These are phyloP conservation scores for Diarsia dahlii DNA, from an alignment of 2,888 invertebrate genomes.

Conservation along the genomic window DNA sequence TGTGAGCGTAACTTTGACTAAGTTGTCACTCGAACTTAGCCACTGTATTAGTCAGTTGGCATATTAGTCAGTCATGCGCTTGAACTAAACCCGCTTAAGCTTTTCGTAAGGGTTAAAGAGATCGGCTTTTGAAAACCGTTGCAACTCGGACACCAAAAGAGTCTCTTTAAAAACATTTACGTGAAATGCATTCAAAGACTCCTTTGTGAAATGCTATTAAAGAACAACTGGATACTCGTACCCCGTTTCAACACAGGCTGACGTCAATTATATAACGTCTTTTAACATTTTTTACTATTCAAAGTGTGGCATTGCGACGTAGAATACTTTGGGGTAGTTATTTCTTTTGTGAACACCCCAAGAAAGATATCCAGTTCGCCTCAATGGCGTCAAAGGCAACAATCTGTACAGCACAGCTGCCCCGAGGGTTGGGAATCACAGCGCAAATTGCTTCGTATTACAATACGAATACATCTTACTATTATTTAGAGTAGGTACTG, in stretches of 20 bases:
- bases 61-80: not conserved
- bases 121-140: not conserved
- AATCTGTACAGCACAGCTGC: conserved; percentile 65
- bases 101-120: not conserved
- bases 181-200: conserved; percentile 45
- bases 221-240: conserved; percentile 49
- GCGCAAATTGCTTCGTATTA: conserved; percentile 50
- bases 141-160: conserved; percentile 2
- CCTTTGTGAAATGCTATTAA: conserved; percentile 49
- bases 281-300: conserved; percentile 56
- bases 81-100: not conserved
- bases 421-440: conserved; percentile 45
- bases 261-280: conserved; percentile 61
- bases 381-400: conserved; percentile 55
- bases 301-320: conserved; percentile 45
- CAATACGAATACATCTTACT: conserved; percentile 41
- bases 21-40: not conserved
- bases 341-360: conserved; percentile 52
- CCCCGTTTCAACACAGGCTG: conserved; percentile 49
- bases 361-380: conserved; percentile 59
- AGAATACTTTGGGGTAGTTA: conserved; percentile 30
- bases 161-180: conserved; percentile 16
- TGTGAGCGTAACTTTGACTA: not conserved
- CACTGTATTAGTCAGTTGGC: conserved; percentile 17
- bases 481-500: conserved; percentile 27